Conservation (phyloP, 35 echinoderm and acorn worm genomes). For the Chiridota heheva region DNA sequence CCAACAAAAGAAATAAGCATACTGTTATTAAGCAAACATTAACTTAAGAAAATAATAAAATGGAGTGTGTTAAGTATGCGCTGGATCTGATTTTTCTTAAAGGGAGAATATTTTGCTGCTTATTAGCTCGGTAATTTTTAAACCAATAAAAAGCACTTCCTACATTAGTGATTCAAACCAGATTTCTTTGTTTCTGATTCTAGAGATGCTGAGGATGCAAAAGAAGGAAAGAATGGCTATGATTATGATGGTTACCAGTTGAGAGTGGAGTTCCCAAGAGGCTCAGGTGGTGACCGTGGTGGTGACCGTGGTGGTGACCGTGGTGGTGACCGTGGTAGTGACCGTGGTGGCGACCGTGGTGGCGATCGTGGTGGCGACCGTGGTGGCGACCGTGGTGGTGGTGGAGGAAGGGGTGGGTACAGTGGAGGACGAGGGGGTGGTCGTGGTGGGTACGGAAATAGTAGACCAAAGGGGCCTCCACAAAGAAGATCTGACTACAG, state of each 20-base stretch:
- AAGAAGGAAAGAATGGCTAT: not conserved
- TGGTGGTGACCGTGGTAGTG: not conserved
- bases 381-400: not conserved
- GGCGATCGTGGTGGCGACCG: not conserved
- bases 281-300: not conserved
- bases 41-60: too few relatives aligned
- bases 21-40: too few relatives aligned
- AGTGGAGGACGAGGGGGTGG: not conserved
- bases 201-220: slow-evolving; percentile 36
- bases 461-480: slow-evolving; percentile 37
- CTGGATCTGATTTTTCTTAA: too few relatives aligned
- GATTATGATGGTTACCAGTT: slow-evolving; percentile 35
- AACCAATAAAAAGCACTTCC: too few relatives aligned
- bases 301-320: not conserved
- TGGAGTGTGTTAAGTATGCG: too few relatives aligned
- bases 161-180: too few relatives aligned
- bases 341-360: not conserved
- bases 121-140: too few relatives aligned
- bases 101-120: too few relatives aligned
- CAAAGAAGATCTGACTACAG: slow-evolving; percentile 44
- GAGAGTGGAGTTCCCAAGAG: slow-evolving; percentile 13
- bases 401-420: not conserved
- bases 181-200: not conserved
- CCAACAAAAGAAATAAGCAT: too few relatives aligned
- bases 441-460: not conserved